phyloP scores from a whole-genome alignment of 2,888 invertebrate species.

The Megastigmus dorsalis region DNA sequence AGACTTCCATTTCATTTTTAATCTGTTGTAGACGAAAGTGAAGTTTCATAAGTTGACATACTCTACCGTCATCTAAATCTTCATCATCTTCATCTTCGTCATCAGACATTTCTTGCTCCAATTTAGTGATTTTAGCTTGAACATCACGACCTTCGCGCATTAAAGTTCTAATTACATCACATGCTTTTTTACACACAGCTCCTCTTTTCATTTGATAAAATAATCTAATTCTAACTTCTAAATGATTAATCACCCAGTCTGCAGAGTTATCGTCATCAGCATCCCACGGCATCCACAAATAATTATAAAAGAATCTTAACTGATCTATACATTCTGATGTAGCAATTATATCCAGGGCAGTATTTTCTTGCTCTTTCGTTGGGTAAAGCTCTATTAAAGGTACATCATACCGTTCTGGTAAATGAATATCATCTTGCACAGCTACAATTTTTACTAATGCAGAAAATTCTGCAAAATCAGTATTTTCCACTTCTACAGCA shows the following conservation, averaged over 20 bases:
- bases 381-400: conserved; percentile 81
- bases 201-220: conserved; percentile 79
- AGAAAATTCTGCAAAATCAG: conserved; percentile 77
- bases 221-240: conserved; percentile 77
- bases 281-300: conserved; percentile 85
- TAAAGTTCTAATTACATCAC: conserved; percentile 76
- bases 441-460: conserved; percentile 79
- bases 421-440: conserved; percentile 80
- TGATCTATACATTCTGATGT: conserved; percentile 82
- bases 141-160: conserved; percentile 77
- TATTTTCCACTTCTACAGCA: conserved; percentile 77
- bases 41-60: conserved; percentile 76
- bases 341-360: conserved; percentile 77
- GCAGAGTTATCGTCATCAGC: conserved; percentile 79
- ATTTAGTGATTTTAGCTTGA: conserved; percentile 74
- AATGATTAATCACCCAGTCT: conserved; percentile 78
- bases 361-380: conserved; percentile 78
- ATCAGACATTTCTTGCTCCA: conserved; percentile 73
- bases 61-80: conserved; percentile 66
- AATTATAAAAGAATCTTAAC: conserved; percentile 80
- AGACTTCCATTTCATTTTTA: conserved; percentile 77
- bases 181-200: conserved; percentile 75
- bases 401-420: conserved; percentile 79
- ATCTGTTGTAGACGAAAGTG: conserved; percentile 78
- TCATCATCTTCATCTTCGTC: conserved; percentile 62